Evolutionary conservation across 2,113 vertebrate genomes (phyloP).

Genomic region (Muscicapa adusta): DNA sequence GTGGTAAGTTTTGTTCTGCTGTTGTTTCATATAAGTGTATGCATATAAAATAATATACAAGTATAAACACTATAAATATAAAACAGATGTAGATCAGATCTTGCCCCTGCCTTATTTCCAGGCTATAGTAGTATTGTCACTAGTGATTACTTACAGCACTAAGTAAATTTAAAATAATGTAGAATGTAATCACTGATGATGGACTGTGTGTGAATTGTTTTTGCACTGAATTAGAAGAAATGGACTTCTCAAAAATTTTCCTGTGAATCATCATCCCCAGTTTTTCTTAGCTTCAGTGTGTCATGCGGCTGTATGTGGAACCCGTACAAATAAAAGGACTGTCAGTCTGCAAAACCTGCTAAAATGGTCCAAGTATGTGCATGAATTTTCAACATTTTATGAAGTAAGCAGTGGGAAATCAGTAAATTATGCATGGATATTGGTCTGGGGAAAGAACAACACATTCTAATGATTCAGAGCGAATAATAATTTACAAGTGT

Average conservation of each 20-base stretch:
- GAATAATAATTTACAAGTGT: accelerated
- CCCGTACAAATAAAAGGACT: slow-evolving; percentile 32
- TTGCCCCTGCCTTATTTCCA: neutral
- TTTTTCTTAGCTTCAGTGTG: neutral
- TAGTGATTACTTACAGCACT: neutral
- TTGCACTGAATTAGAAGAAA: slow-evolving; percentile 10
- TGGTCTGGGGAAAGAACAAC: neutral
- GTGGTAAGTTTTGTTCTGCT: slow-evolving; percentile 14
- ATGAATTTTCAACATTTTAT: neutral
- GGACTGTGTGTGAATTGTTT: neutral
- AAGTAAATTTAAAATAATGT: neutral
- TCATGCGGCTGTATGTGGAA: neutral
- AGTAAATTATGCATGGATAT: neutral
- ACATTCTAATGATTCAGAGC: neutral
- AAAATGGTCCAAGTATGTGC: neutral
- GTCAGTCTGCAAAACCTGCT: neutral
- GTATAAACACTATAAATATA: neutral
- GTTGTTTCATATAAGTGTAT: slow-evolving; percentile 24
- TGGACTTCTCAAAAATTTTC: neutral
- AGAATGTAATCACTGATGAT: neutral
- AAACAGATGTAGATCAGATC: neutral
- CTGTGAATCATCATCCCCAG: neutral
- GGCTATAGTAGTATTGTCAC: neutral
- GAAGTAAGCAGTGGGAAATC: neutral
- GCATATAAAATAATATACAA: neutral